Evolutionary conservation across 2,888 invertebrate species (phyloP).

Genomic region (Melinaea menophilus): DNA sequence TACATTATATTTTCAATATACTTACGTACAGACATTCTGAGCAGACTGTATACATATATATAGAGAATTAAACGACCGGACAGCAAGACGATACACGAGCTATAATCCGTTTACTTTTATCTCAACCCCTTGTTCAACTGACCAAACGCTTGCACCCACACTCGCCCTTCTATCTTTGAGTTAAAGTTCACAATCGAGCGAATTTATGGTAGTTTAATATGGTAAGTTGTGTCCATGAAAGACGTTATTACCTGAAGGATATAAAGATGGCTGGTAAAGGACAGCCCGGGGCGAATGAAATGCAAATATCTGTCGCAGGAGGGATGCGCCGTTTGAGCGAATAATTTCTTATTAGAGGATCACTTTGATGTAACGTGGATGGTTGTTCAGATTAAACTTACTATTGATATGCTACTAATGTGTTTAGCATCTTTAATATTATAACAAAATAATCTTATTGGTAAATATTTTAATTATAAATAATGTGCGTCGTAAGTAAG

Average conservation of each 20-base stretch:
- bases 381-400: background rate
- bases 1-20: background rate
- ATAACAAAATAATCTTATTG: too few relatives aligned
- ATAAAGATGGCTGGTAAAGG: slow-evolving; percentile 51
- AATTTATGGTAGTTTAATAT: slow-evolving; percentile 10
- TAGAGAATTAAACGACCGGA: slow-evolving; percentile 42
- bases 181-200: slow-evolving; percentile 35
- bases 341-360: slow-evolving; percentile 29
- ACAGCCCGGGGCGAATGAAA: slow-evolving; percentile 64
- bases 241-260: slow-evolving; percentile 76
- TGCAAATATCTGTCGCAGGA: slow-evolving; percentile 66
- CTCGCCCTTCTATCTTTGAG: slow-evolving; percentile 21
- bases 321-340: slow-evolving; percentile 30
- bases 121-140: slow-evolving; percentile 58
- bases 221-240: slow-evolving; percentile 61
- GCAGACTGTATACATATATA: slow-evolving; percentile 8
- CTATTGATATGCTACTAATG: background rate
- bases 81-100: slow-evolving; percentile 62
- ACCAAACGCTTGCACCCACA: slow-evolving; percentile 36
- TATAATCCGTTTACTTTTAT: slow-evolving; percentile 77
- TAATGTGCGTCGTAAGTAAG: too few relatives aligned
- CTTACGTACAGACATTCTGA: background rate
- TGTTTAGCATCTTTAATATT: too few relatives aligned
- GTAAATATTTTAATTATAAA: too few relatives aligned
- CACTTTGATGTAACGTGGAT: slow-evolving; percentile 7